Percentiles rank a stretch among this genome's conserved stretches.
phyloP scores from a whole-genome alignment of 2,888 invertebrate genomes.

The Drosophila ustulata region DNA sequence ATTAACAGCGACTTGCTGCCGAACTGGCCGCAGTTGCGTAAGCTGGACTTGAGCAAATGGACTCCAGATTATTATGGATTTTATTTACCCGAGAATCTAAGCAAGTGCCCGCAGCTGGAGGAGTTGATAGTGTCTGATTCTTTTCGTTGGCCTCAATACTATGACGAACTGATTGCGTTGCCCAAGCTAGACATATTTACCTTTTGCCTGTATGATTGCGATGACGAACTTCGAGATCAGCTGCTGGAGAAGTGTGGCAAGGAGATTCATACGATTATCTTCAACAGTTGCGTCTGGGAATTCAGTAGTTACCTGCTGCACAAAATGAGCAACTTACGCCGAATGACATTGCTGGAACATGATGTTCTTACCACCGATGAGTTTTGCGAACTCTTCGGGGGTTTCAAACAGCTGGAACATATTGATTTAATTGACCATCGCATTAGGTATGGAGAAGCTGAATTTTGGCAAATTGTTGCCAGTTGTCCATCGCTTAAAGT shows the following conservation, averaged over 20 bases:
- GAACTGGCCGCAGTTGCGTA: constrained; percentile 13
- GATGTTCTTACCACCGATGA: background rate
- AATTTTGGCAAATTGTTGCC: constrained; percentile 36
- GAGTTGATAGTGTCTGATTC: constrained; percentile 2
- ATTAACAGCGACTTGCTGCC: background rate
- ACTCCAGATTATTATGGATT: background rate
- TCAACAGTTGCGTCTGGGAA: constrained; percentile 14
- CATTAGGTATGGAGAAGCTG: constrained; percentile 12
- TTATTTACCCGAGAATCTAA: too few relatives aligned
- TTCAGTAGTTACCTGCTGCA: background rate
- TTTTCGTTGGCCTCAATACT: too few relatives aligned
- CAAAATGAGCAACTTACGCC: background rate
- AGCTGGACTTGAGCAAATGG: constrained; percentile 16
- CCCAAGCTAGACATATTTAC: constrained; percentile 18
- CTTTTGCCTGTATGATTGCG: background rate
- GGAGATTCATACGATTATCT: constrained; percentile 1
- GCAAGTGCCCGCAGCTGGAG: constrained; percentile 15
- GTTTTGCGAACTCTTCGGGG: constrained; percentile 1
- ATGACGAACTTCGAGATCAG: background rate
- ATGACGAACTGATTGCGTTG: background rate
- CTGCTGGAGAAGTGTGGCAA: background rate
- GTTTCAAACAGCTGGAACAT: constrained; percentile 17
- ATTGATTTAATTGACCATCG: constrained; percentile 16
- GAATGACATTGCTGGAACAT: constrained; percentile 17
- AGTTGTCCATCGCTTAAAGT: constrained; percentile 9